Percentiles rank a stretch among this genome's conserved stretches.
phyloP scores from a whole-genome alignment of 2,797 vertebrate species.

The Pogoniulus pusillus region DNA sequence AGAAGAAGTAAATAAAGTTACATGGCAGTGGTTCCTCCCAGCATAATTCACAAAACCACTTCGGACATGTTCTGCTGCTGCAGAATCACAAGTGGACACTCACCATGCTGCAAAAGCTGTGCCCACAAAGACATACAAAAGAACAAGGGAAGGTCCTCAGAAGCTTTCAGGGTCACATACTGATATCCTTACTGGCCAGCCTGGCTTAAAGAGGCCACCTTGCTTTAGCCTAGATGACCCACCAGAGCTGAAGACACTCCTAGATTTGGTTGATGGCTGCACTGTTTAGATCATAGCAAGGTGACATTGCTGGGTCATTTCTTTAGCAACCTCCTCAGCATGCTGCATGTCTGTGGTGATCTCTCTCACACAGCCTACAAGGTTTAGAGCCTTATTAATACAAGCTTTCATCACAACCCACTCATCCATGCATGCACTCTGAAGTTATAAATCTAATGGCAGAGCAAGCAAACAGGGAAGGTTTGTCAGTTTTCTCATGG shows the following conservation, averaged over 20 bases:
- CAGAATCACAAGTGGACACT: background rate
- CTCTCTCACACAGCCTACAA: background rate
- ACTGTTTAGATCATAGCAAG: fast-evolving
- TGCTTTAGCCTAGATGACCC: background rate
- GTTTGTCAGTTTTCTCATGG: background rate
- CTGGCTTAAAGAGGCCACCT: background rate
- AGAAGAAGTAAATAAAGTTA: background rate
- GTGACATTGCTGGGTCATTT: background rate
- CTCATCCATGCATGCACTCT: background rate
- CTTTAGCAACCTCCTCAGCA: background rate
- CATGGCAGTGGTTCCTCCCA: background rate
- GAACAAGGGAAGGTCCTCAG: background rate
- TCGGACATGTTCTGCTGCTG: fast-evolving
- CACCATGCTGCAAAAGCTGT: background rate
- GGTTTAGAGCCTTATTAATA: background rate
- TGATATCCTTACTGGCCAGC: background rate
- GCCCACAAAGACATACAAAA: background rate
- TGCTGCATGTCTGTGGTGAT: background rate
- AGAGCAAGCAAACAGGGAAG: background rate
- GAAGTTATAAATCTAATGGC: background rate
- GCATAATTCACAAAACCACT: background rate
- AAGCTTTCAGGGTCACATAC: background rate
- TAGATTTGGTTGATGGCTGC: background rate
- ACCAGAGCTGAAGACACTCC: background rate
- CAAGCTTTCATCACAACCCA: background rate